phyloP scores from a whole-genome alignment of 1,140 invertebrate species.

The Euura saliciscinereae region DNA sequence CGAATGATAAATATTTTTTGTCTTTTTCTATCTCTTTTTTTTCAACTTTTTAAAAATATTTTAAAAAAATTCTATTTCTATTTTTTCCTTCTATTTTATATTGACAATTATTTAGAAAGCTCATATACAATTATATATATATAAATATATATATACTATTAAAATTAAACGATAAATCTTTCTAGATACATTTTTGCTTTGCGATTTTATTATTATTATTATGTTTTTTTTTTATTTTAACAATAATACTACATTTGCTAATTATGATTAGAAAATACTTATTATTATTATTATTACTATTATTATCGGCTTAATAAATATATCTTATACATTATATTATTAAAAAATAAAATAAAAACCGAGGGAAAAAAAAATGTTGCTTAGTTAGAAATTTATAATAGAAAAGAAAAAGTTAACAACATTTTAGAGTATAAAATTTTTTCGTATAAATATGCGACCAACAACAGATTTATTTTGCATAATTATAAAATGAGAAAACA shows the following conservation, averaged over 20 bases:
- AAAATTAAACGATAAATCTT: slow-evolving; percentile 55
- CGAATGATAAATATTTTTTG: slow-evolving; percentile 48
- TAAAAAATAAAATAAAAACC: too few species aligned
- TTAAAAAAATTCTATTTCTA: slow-evolving; percentile 46
- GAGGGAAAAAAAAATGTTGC: neutral
- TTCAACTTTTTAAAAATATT: slow-evolving; percentile 21
- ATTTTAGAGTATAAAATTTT: neutral
- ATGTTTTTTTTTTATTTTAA: slow-evolving; percentile 30
- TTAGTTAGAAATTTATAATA: neutral
- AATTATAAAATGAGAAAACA: neutral
- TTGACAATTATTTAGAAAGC: slow-evolving; percentile 54
- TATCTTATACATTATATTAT: too few species aligned
- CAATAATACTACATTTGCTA: neutral
- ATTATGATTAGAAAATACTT: too few species aligned
- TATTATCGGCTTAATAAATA: too few species aligned
- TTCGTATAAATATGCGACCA: neutral
- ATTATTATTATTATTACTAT: too few species aligned
- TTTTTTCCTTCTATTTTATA: slow-evolving; percentile 34
- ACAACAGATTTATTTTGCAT: neutral
- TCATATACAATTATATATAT: slow-evolving; percentile 32
- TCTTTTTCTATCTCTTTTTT: slow-evolving; percentile 18
- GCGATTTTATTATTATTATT: neutral
- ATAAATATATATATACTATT: slow-evolving; percentile 39
- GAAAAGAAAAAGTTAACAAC: neutral
- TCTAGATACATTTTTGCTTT: slow-evolving; percentile 48